Base-by-base conservation (phyloP, 2,888 invertebrate species). In the Toxonevra muliebris region DNA sequence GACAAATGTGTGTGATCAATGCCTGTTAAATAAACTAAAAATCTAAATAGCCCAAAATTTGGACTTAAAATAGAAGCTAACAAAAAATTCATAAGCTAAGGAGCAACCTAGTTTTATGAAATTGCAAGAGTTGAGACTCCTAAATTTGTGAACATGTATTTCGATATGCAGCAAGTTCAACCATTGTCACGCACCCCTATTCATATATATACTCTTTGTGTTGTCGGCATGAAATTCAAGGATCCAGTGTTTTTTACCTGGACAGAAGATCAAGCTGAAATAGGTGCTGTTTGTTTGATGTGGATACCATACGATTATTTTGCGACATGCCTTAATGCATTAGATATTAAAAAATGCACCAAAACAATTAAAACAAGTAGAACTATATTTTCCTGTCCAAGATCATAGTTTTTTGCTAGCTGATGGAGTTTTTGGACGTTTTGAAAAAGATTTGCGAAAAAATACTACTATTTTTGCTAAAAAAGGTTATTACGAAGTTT, bases 241-340 rank as follows among this genome's bases (percentile, higher is more conserved):
- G 45, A 48, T 48, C 66, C 69, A n/a, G 60, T 55, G 57, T 66
- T 69, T 66, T 69, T 66, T 64, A 64, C 65, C 52, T 65, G 65
- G 52, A 65, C 65, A 17, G 59, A 68, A 57, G 63, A 58, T 63
- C 54, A 66, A 53, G 52, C 63, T 58, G 41, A 63, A 12, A 40
- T 40, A 52, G 65, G 17, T 42, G 42, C 61, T 52, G 40, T 43
- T 48, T 50, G 50, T 20, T 30, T 45, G 53, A 58, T 59, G 48
- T 63, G 40, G 59, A 68, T 53, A 59, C 42, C 43, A 45, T 68
- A 64, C 30, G 66, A 55, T 30, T 68, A 19, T 63, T 64, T 54
- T 59, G 59, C 19, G 63, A 69, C 40, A 63, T 63, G n/a, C 63
- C 54, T 54, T 64, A 62, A 54, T 66, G 50, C 64, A 66, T 40